Evolutionary conservation across 92 coral and sea anemone genomes (phyloP).

Genomic region (Chrysogorgia sp.): DNA sequence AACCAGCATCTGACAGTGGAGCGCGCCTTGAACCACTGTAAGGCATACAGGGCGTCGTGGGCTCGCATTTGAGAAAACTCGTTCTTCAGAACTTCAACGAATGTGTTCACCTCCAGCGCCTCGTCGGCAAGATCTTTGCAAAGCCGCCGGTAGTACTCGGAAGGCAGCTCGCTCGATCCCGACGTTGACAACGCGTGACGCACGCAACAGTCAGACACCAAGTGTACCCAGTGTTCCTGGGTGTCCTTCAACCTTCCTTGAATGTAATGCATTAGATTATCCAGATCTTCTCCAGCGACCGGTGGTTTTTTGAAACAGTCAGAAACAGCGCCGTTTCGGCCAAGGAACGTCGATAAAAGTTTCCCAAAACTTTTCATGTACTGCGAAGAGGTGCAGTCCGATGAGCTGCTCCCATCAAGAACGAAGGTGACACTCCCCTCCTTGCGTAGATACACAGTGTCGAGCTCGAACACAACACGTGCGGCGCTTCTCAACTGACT

Average conservation of each 20-base stretch:
- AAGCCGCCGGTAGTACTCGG: conserved; percentile 11
- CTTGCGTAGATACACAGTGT: conserved; percentile 26
- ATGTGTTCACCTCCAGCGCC: conserved; percentile 30
- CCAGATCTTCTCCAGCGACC: conserved; percentile 6
- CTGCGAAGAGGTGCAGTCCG: background rate
- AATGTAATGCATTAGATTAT: conserved; percentile 1
- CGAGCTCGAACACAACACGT: conserved; percentile 6
- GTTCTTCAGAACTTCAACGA: conserved; percentile 11
- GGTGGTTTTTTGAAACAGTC: conserved; percentile 4
- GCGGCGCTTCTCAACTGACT: too few relatives aligned
- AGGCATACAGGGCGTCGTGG: conserved; percentile 23
- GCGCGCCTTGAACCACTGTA: conserved; percentile 26
- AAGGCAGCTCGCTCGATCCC: background rate
- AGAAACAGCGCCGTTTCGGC: conserved; percentile 2
- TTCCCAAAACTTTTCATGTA: conserved; percentile 20
- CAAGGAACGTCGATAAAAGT: conserved; percentile 7
- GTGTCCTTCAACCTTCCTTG: background rate
- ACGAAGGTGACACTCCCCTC: conserved; percentile 29
- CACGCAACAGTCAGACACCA: conserved; percentile 13
- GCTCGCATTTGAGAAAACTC: background rate
- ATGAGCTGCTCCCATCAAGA: background rate
- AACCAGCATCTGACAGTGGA: conserved; percentile 24
- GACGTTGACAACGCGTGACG: conserved; percentile 10
- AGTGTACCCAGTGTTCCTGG: background rate
- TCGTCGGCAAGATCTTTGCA: conserved; percentile 15